These are phyloP conservation scores for Cepphus grylle DNA, from an alignment of 2,113 vertebrate species.

Conservation along the genomic window DNA sequence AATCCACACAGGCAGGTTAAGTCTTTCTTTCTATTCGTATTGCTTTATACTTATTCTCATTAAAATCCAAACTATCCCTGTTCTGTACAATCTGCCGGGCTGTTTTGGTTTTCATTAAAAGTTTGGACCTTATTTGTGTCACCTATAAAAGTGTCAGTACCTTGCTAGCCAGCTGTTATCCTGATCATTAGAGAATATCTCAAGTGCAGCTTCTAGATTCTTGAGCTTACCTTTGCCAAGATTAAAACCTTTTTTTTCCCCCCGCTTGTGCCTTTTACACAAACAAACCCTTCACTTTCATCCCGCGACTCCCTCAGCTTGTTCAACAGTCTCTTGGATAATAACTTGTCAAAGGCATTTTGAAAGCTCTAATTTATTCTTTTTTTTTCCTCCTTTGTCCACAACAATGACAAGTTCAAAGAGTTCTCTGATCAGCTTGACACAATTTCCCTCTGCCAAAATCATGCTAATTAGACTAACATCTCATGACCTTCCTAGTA, in stretches of 20 bases:
- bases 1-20: not conserved
- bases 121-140: not conserved
- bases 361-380: slow-evolving; percentile 11
- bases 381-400: not conserved
- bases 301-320: not conserved
- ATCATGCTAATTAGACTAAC: slow-evolving; percentile 24
- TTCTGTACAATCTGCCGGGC: not conserved
- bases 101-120: not conserved
- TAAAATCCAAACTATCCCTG: not conserved
- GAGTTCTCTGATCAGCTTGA: not conserved
- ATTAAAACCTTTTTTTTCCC: not conserved
- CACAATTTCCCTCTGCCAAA: not conserved
- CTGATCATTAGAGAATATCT: not conserved
- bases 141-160: not conserved
- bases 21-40: not conserved
- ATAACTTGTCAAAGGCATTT: not conserved
- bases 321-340: not conserved
- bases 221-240: not conserved
- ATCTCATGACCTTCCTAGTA: not conserved
- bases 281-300: not conserved
- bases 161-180: not conserved
- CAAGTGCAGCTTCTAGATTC: not conserved
- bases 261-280: not conserved
- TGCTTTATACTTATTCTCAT: not conserved
- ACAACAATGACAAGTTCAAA: slow-evolving; percentile 24